Evolutionary conservation across 2,888 invertebrate species (phyloP), one percentile per base, ranked within the genome.

Genomic region (Nemurella pictetii): DNA sequence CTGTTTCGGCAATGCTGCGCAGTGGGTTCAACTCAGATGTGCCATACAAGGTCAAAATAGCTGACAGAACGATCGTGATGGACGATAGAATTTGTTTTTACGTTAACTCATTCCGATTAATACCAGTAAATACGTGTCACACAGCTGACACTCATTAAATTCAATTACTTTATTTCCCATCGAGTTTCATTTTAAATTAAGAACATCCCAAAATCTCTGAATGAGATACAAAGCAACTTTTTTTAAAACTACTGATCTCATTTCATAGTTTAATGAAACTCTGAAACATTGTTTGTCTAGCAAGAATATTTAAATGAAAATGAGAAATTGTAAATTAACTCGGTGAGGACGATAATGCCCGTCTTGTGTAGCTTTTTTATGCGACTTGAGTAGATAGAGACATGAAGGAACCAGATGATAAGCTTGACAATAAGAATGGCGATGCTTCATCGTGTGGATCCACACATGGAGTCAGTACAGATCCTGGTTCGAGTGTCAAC

Each of bases 401-500:
- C 73, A 86, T 86, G 86, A 86, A 85, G 77, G 85, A 81, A 25
- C 12, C 82, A 15, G 82, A 55, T 82, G 72, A 82, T 28, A 84
- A 80, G 32, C 35, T 84, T 83, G 85, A 83, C 73, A 85, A 84
- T 32, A 85, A 84, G 85, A 85, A 85, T 86, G 85, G 85, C 2
- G 86, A 86, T 35, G 83, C 55, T 5, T 72, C 12, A 82, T 72
- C 82, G 20, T 27, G 82, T 26, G 72, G 20, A 9, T 35, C 80
- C n/a, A 36, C 35, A 7, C 20, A 30, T 80, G 27, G 78, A 78
- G n/a, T 30, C 30, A 78, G 3, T 20, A 7, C 74, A 4, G 35
- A 73, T 29, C n/a, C 80, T 80, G 84, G 84, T 78, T 35, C 80
- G 26, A 84, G 80, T 35, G 27, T 30, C 85, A 85, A 26, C 83